Evolutionary conservation across 2,113 vertebrate genomes (phyloP), one percentile per base, ranked within the genome.

Genomic region (Oreochromis tanganicae): DNA sequence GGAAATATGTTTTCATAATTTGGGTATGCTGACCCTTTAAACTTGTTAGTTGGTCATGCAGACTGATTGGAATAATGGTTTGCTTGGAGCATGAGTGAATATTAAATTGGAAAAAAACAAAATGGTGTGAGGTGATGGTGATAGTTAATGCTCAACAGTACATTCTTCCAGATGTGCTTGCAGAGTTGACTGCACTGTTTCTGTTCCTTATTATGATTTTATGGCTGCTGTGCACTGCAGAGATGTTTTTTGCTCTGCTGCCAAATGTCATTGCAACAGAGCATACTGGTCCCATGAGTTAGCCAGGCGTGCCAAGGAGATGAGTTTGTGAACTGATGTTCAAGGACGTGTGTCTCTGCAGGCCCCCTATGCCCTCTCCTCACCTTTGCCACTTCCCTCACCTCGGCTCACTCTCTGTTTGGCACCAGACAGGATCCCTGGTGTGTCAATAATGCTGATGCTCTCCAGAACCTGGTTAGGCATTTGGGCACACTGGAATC

Each of bases 401-500:
- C 98, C 98, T 79, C 97, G 95, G 96, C 97, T 97, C 91, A 98
- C 97, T 91, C 97, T 96, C 95, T 98, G 98, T 83, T 98, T 98
- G 55, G 98, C 97, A 2, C 97, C 98, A 0, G 98, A 98, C 85
- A 98, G 95, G 90, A 98, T 98, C 21, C 98, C 97, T 0, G 98
- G 98, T 0, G 98, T 97, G 95, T 98, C 98, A 1, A 98, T 98
- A 43, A 98, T 96, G 83, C 97, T 98, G 89, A 98, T 98, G 83
- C 98, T 98, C 91, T 98, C 97, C 94, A 98, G 95, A 36, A 98
- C 98, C 91, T 98, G 97, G 91, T 98, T 98, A 78, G 97, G 96
- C 86, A 98, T 92, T 93, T 98, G 97, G 59, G 98, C 97, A 1
- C 98, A 98, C 95, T 98, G 97, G 92, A 98, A 98, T 95, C 97